Percentiles rank a stretch among this genome's conserved stretches.
These are phyloP conservation scores for Atherinosoma microstoma DNA, from an alignment of 2,797 vertebrate genomes.

Conservation along the genomic window DNA sequence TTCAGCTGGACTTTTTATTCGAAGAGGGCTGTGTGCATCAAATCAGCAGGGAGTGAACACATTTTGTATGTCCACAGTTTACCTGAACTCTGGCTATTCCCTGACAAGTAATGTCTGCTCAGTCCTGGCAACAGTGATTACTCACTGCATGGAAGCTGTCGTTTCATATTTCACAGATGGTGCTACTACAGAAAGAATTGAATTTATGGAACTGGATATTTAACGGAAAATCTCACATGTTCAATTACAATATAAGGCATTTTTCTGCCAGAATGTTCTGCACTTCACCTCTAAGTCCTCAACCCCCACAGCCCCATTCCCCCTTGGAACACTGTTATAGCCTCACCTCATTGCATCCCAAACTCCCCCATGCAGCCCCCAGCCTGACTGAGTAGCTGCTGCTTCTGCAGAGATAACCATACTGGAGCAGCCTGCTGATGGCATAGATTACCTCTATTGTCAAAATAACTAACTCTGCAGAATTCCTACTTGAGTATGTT, in stretches of 20 bases:
- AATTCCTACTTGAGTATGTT: conserved; percentile 85
- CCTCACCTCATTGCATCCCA: conserved; percentile 65
- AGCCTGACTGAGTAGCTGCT: conserved; percentile 74
- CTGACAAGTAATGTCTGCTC: conserved; percentile 27
- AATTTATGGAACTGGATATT: conserved; percentile 73
- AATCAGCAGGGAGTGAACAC: conserved; percentile 58
- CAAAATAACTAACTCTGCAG: conserved; percentile 84
- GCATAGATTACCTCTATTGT: conserved; percentile 86
- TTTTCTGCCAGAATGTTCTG: conserved; percentile 67
- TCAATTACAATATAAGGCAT: conserved; percentile 64
- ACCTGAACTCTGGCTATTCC: conserved; percentile 39
- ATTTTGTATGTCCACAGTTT: conserved; percentile 38
- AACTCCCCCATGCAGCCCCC: conserved; percentile 61
- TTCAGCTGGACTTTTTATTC: conserved; percentile 32
- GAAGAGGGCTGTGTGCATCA: conserved; percentile 36
- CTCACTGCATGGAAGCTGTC: conserved; percentile 44
- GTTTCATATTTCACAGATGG: conserved; percentile 70
- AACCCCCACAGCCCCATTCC: conserved; percentile 55
- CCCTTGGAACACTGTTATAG: conserved; percentile 60
- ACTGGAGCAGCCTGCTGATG: conserved; percentile 81
- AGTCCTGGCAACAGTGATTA: conserved; percentile 40
- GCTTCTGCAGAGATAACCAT: conserved; percentile 85
- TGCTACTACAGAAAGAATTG: conserved; percentile 53
- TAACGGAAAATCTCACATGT: conserved; percentile 77
- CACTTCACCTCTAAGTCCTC: conserved; percentile 21